Evolutionary conservation across 2,113 vertebrate species (phyloP), one percentile per base, ranked within the genome.

Genomic region (Falcunculus frontatus): DNA sequence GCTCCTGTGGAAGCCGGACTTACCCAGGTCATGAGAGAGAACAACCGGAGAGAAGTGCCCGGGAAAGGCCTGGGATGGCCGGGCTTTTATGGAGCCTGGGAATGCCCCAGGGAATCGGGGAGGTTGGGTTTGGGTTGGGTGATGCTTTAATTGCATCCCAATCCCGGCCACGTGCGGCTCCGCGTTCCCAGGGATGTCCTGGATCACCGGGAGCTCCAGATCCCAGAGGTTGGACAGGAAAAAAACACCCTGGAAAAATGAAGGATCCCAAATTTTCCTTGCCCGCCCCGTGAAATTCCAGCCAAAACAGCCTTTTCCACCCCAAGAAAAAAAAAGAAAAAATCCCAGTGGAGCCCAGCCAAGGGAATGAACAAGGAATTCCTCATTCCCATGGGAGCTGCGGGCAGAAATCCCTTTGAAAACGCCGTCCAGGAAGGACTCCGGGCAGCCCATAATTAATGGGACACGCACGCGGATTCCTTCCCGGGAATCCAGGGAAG

Each of bases 21-120:
- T 96, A 97, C 96, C 95, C 75, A n/a, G 79, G 85, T 74, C 90
- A 96, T 93, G 92, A 65, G 76, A 47, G 70, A 85, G 82, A 56
- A 64, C 42, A 67, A 78, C 72, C 8, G 86, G 55, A 65, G 89
- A 65, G 94, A 65, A 96, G 95, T 46, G 95, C 52, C 83, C 64
- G 49, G 68, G 76, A 85, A 10, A 88, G 83, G 42, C 79, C 47
- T 0, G 5, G 4, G 4, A 23, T 23, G 68, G 68, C 50, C 37
- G 33, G 64, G 94, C 49, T 92, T 96, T 96, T 97, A 97, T 96
- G 96, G 59, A 62, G 64, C 47, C 53, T 41, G 75, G 77, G 68
- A 94, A 47, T 86, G 94, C 95, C 96, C 83, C 67, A 12, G 83
- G 94, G 94, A 42, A 52, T 60, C 20, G 18, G 52, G 90, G 85